Evolutionary conservation across 2,888 invertebrate genomes (phyloP).

Genomic region (Pandemis cinnamomeana): DNA sequence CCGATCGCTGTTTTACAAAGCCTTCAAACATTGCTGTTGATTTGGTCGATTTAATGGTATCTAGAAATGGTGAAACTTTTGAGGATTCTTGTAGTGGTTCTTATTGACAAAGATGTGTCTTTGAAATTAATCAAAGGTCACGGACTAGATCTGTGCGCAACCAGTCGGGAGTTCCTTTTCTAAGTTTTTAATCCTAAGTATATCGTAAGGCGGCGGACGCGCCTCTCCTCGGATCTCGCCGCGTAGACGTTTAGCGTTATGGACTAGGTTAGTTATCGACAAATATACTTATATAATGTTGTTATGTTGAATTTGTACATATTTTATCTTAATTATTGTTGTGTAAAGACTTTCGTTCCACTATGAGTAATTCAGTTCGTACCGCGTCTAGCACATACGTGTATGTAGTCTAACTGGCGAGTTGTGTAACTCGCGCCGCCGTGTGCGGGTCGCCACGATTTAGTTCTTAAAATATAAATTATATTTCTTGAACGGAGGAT

Average conservation of each 20-base stretch:
- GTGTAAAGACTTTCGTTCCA: conserved; percentile 67
- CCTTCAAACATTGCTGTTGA: not conserved
- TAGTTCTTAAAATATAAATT: conserved; percentile 45
- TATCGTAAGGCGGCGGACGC: conserved; percentile 2
- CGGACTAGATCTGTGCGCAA: not conserved
- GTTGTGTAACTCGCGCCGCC: conserved; percentile 23
- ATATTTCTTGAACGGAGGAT: conserved; percentile 48
- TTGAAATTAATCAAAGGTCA: conserved; percentile 2
- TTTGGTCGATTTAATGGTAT: not conserved
- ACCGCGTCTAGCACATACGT: conserved; percentile 13
- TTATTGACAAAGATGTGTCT: not conserved
- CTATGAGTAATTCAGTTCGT: conserved; percentile 36
- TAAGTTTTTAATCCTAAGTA: not conserved
- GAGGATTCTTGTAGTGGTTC: conserved; percentile 1
- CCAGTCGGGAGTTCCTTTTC: not conserved
- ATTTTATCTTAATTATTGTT: conserved; percentile 74
- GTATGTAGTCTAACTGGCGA: conserved; percentile 23
- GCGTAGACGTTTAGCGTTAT: not conserved
- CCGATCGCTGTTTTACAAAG: not conserved
- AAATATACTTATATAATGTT: conserved; percentile 55
- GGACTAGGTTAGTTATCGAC: conserved; percentile 47
- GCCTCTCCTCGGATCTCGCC: conserved; percentile 9
- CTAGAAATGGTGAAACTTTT: not conserved
- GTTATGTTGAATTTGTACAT: conserved; percentile 72
- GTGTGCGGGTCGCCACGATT: conserved; percentile 44